Conservation (phyloP, 2,113 vertebrate genomes). For the Fregetta grallaria region DNA sequence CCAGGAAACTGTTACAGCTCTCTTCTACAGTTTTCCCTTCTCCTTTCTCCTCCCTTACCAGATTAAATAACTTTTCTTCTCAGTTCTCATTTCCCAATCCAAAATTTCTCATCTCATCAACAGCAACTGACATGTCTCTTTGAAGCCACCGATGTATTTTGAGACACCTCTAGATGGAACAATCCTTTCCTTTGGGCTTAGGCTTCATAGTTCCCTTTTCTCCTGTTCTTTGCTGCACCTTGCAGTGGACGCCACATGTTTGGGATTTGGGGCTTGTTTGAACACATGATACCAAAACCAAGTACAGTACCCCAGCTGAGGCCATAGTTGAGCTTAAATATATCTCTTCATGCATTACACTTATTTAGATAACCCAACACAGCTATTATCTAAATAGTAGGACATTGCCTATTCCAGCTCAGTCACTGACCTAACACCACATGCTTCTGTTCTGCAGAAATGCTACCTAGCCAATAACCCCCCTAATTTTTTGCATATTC, state of each 20-base stretch:
- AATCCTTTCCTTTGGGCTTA: not conserved
- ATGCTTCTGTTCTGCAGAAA: not conserved
- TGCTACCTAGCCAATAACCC: not conserved
- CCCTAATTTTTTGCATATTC: not conserved
- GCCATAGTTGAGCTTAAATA: not conserved
- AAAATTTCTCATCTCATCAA: not conserved
- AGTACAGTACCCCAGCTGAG: not conserved
- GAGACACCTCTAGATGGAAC: not conserved
- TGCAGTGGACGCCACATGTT: not conserved
- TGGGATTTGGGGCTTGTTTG: not conserved
- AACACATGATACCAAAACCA: not conserved
- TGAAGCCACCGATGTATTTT: not conserved
- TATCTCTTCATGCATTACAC: not conserved
- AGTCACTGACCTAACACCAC: not conserved
- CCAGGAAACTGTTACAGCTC: not conserved
- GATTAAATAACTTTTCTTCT: not conserved
- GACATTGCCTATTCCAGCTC: not conserved
- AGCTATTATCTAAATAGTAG: not conserved
- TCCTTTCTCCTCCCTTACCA: not conserved
- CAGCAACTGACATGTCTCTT: not conserved
- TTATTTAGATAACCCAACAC: not conserved
- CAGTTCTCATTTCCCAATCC: not conserved
- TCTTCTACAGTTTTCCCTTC: not conserved
- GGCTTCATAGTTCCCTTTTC: not conserved
- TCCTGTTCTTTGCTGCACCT: not conserved